Conservation (phyloP, 1,140 invertebrate genomes). For the Laodelphax striatellus region DNA sequence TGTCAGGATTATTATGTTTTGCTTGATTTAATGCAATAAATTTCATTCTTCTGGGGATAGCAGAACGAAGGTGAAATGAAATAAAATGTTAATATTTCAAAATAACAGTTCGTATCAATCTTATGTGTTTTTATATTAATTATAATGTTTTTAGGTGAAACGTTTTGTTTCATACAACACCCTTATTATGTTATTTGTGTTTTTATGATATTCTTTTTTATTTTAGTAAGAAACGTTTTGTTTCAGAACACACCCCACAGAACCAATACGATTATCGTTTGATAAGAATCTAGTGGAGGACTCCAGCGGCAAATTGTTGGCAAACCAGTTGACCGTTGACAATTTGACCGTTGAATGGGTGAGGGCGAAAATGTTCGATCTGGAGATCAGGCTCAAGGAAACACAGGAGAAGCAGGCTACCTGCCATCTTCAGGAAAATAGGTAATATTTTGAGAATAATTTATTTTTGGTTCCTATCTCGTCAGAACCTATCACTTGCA, state of each 20-base stretch:
- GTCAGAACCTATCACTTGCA: no score
- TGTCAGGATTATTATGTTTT: no score
- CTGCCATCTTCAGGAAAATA: constrained; percentile 1
- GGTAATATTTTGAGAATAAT: constrained; percentile 1
- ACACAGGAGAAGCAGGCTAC: constrained; percentile 37
- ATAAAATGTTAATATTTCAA: no score
- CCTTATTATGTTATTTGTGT: neutral
- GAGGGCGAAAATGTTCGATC: constrained; percentile 57
- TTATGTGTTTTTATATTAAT: no score
- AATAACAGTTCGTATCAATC: no score
- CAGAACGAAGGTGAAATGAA: no score
- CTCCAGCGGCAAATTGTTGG: constrained; percentile 63
- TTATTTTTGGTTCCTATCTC: neutral
- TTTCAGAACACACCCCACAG: constrained; percentile 56
- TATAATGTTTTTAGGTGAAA: no score
- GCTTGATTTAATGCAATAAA: no score
- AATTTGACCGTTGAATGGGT: constrained; percentile 83
- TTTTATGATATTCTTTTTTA: no score
- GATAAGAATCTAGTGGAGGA: constrained; percentile 74
- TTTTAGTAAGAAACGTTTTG: neutral
- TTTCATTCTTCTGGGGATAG: no score
- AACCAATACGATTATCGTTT: constrained; percentile 66
- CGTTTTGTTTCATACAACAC: no score
- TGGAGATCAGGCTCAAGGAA: constrained; percentile 58
- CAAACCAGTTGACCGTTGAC: constrained; percentile 77